Evolutionary conservation across 2,888 invertebrate genomes (phyloP), one percentile per base, ranked within the genome.

Genomic region (Teinopalpus imperialis): DNA sequence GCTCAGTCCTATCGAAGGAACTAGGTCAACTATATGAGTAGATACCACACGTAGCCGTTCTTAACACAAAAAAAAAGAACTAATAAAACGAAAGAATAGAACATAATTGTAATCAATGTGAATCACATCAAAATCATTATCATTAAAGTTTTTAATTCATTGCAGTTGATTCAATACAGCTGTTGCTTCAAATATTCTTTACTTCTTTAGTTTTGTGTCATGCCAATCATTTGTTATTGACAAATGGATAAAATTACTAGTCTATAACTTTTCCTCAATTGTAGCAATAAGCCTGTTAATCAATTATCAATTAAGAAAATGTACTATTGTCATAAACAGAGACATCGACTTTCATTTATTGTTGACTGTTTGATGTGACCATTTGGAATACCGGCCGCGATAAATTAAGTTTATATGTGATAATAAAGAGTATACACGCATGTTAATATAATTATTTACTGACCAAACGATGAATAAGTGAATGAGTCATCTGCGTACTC

Each of bases 11-110:
- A 31, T 32, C 32, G 32, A 48, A 21, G 47, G 51, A 66, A 56
- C 51, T 67, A 48, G 67, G 66, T 61, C 63, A 62, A 53, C 48
- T 55, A 34, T 36, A 45, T 55, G 52, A 48, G 46, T 45, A 41
- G 12, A 32, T 26, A 20, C 31, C 34, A 20, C 26, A 20, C 30
- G 24, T 43, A 24, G 12, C 3, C 7, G 13, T 46, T 9, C 1
- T 32, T 20, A 27, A 21, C 23, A 12, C 13, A 13, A 29, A 13
- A 12, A n/a, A 23, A 35, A 2, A 8, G 5, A 16, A 21, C 12
- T 10, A 20, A 35, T n/a, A 8, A 7, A 16, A 21, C 12, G 20
- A 20, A 14, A 8, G 5, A 40, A 9, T 2, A 14, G 13, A 6
- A 12, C 5, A 8, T 6, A 16, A 30, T 4, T 12, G 2, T 29